phyloP scores from a whole-genome alignment of 2,888 invertebrate species.

The Nysson spinosus region DNA sequence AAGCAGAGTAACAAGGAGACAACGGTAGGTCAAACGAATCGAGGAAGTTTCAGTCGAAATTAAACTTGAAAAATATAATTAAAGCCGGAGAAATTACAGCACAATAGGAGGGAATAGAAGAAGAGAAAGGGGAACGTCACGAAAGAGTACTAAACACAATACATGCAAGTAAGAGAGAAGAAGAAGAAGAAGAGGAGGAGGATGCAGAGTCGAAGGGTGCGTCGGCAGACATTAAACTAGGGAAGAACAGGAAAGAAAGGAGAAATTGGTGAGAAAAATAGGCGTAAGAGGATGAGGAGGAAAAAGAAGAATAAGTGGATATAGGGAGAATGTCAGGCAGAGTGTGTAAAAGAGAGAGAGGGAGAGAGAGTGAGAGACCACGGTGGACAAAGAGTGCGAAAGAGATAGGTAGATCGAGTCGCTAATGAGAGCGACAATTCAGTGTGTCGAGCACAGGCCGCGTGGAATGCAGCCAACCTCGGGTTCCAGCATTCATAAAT shows the following conservation, averaged over 20 bases:
- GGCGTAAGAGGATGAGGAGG: slow-evolving; percentile 1
- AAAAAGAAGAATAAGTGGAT: slow-evolving; percentile 4
- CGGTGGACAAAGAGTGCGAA: slow-evolving; percentile 48
- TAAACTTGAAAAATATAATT: no score
- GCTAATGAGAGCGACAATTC: slow-evolving; percentile 75
- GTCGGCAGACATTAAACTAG: no score
- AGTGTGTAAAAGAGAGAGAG: slow-evolving; percentile 23
- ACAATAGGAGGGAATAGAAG: no score
- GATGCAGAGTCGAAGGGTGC: no score
- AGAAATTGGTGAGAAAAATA: not conserved
- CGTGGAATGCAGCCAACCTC: slow-evolving; percentile 71
- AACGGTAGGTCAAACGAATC: no score
- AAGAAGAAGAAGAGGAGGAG: slow-evolving; percentile 10
- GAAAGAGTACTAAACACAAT: no score
- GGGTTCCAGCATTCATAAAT: slow-evolving; percentile 72
- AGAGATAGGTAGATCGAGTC: no score
- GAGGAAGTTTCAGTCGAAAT: no score
- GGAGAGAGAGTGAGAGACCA: slow-evolving; percentile 22
- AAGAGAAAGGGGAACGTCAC: no score
- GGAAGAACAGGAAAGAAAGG: slow-evolving; percentile 5
- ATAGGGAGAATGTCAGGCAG: slow-evolving; percentile 13
- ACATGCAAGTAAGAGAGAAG: no score
- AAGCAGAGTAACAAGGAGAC: no score
- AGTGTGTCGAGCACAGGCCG: slow-evolving; percentile 71
- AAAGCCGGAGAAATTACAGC: no score